Percentiles rank a stretch among this genome's conserved stretches.
Conservation (phyloP, 2,797 vertebrate species). For the Onychomys arenicola region DNA sequence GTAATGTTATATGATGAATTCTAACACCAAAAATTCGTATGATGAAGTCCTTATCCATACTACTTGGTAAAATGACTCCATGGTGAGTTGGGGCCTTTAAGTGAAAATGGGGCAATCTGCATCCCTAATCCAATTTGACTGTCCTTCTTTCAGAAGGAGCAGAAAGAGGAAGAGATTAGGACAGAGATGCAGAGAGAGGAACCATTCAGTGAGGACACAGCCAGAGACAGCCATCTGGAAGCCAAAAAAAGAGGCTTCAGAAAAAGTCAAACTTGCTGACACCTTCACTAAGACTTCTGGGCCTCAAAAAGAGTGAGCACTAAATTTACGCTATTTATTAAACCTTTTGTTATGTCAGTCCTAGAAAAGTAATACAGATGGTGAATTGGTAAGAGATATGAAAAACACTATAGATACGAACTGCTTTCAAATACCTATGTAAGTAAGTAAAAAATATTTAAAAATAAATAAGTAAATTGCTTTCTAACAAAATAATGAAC, state of each 20-base stretch:
- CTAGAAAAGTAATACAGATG: neutral
- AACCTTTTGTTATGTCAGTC: neutral
- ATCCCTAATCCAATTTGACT: neutral
- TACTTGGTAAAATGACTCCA: slow-evolving; percentile 1
- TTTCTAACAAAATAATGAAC: neutral
- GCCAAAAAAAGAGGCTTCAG: slow-evolving; percentile 20
- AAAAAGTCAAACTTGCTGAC: slow-evolving; percentile 27
- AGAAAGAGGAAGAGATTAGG: neutral
- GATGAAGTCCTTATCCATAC: neutral
- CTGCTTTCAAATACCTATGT: slow-evolving; percentile 1
- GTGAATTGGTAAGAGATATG: slow-evolving; percentile 13
- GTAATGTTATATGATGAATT: neutral
- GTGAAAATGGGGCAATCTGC: neutral
- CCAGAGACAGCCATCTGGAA: neutral
- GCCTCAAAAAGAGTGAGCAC: slow-evolving; percentile 2
- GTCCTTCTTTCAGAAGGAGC: too few relatives aligned
- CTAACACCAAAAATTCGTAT: neutral
- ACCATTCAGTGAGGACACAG: neutral
- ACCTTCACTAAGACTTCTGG: slow-evolving; percentile 28
- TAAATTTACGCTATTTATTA: neutral
- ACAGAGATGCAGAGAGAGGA: neutral
- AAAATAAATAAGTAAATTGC: neutral
- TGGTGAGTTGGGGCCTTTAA: slow-evolving; percentile 1
- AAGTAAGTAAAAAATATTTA: neutral
- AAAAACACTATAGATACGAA: neutral